Evolutionary conservation across 1,140 invertebrate species (phyloP).

Genomic region (Psix sp.): DNA sequence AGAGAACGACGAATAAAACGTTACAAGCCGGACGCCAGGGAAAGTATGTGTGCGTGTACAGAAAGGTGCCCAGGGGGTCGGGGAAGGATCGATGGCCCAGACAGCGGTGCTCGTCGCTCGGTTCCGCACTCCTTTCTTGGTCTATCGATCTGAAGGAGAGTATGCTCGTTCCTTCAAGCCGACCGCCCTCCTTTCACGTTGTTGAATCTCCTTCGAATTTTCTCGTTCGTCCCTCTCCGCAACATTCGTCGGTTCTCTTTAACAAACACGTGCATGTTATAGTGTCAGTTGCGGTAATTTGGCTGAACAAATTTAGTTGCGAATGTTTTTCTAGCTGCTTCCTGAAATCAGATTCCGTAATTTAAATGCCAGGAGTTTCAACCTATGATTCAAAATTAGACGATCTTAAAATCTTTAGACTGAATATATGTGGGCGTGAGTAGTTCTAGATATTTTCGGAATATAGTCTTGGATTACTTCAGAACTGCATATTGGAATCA

Average conservation of each 20-base stretch:
- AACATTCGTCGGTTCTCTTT: constrained; percentile 13
- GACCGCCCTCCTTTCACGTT: constrained; percentile 6
- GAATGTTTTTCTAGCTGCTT: background rate
- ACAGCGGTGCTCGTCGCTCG: constrained; percentile 62
- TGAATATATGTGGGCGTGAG: too few relatives aligned
- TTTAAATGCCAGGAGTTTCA: background rate
- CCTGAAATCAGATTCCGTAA: background rate
- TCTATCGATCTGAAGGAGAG: constrained; percentile 67
- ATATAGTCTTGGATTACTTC: too few relatives aligned
- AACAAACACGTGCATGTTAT: constrained; percentile 24
- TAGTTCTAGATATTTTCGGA: too few relatives aligned
- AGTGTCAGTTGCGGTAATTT: background rate
- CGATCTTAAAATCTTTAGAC: too few relatives aligned
- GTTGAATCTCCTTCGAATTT: constrained; percentile 3
- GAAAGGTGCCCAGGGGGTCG: constrained; percentile 1
- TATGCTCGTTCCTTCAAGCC: constrained; percentile 28
- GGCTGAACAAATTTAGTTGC: constrained; percentile 6
- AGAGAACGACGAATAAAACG: constrained; percentile 34
- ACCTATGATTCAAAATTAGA: background rate
- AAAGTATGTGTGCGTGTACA: constrained; percentile 24
- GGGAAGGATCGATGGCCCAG: constrained; percentile 66
- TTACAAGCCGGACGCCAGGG: constrained; percentile 34
- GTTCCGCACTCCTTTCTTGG: constrained; percentile 63
- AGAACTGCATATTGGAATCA: too few relatives aligned
- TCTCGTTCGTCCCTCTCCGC: constrained; percentile 13